Percentiles rank a stretch among this genome's conserved stretches.
These are phyloP conservation scores for Nothobranchius furzeri DNA, from an alignment of 2,113 vertebrate species.

Conservation along the genomic window DNA sequence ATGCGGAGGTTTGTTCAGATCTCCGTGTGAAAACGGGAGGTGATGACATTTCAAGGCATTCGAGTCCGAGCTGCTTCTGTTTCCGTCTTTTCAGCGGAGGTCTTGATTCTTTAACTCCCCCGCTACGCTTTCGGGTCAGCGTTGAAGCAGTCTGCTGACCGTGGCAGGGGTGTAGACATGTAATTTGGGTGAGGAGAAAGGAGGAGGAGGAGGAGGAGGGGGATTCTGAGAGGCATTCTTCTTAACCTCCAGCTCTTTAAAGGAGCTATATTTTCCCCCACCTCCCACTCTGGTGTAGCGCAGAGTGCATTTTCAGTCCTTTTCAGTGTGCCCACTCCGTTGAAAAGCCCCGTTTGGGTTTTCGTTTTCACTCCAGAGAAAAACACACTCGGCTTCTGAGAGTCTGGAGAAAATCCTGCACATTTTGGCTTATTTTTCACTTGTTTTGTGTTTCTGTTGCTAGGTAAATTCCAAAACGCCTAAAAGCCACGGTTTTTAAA, in stretches of 20 bases:
- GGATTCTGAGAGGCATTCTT: slow-evolving; percentile 73
- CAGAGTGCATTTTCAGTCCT: slow-evolving; percentile 74
- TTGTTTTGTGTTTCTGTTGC: too few species aligned
- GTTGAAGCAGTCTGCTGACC: slow-evolving; percentile 66
- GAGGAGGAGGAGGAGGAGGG: slow-evolving; percentile 45
- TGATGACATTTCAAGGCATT: slow-evolving; percentile 6
- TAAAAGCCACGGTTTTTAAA: too few species aligned
- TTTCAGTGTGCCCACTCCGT: slow-evolving; percentile 82
- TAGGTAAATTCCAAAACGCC: too few species aligned
- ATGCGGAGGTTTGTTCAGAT: slow-evolving; percentile 16
- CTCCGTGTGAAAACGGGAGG: not conserved
- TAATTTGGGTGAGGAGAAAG: slow-evolving; percentile 69
- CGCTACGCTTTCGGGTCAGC: slow-evolving; percentile 64
- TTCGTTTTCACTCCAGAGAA: slow-evolving; percentile 60
- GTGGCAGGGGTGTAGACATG: slow-evolving; percentile 74
- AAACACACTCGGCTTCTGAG: slow-evolving; percentile 47
- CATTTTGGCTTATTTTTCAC: not conserved
- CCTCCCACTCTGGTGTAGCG: slow-evolving; percentile 71
- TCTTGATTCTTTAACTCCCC: slow-evolving; percentile 62
- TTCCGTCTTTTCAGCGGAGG: slow-evolving; percentile 40
- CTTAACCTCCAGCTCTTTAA: slow-evolving; percentile 78
- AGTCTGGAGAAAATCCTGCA: slow-evolving; percentile 39
- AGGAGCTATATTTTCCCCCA: slow-evolving; percentile 78
- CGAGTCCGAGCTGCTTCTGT: slow-evolving; percentile 23
- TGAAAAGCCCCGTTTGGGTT: slow-evolving; percentile 72